Percentiles rank a stretch among this genome's conserved stretches.
phyloP scores from a whole-genome alignment of 2,888 invertebrate genomes.

The Caradrina kadenii region DNA sequence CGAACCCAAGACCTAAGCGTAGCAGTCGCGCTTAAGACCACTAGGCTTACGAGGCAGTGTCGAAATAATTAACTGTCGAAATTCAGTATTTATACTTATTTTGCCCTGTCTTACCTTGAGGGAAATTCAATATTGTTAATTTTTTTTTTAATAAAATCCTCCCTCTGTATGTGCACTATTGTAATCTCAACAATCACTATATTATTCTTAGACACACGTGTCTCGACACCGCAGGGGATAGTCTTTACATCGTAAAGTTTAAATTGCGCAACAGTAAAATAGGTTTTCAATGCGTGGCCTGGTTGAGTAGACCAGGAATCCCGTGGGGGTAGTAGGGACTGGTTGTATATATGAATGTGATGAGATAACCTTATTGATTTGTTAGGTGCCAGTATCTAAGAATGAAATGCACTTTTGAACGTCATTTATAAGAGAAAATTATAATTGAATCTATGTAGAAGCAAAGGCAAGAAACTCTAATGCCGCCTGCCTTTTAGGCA shows the following conservation, averaged over 20 bases:
- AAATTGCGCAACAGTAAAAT: slow-evolving; percentile 46
- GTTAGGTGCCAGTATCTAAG: not conserved
- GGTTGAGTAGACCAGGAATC: not conserved
- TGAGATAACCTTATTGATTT: slow-evolving; percentile 3
- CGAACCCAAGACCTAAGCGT: too few relatives aligned
- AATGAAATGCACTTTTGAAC: too few relatives aligned
- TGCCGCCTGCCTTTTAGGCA: too few relatives aligned
- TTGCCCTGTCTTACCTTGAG: not conserved
- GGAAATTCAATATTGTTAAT: too few relatives aligned
- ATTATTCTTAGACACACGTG: slow-evolving; percentile 37
- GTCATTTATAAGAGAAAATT: too few relatives aligned
- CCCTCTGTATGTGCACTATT: not conserved
- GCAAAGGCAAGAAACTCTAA: too few relatives aligned
- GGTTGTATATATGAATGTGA: not conserved
- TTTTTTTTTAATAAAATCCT: not conserved
- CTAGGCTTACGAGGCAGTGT: too few relatives aligned
- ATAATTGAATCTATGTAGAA: too few relatives aligned
- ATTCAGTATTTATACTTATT: not conserved
- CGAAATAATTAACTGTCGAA: too few relatives aligned
- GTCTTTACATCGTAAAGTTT: slow-evolving; percentile 49
- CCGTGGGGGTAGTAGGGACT: slow-evolving; percentile 19
- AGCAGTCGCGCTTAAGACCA: too few relatives aligned
- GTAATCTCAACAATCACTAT: slow-evolving; percentile 29
- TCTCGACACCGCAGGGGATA: slow-evolving; percentile 33
- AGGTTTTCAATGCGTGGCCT: slow-evolving; percentile 44